These are phyloP conservation scores for Chloroceryle amazona DNA, from an alignment of 2,797 vertebrate genomes.

Conservation along the genomic window DNA sequence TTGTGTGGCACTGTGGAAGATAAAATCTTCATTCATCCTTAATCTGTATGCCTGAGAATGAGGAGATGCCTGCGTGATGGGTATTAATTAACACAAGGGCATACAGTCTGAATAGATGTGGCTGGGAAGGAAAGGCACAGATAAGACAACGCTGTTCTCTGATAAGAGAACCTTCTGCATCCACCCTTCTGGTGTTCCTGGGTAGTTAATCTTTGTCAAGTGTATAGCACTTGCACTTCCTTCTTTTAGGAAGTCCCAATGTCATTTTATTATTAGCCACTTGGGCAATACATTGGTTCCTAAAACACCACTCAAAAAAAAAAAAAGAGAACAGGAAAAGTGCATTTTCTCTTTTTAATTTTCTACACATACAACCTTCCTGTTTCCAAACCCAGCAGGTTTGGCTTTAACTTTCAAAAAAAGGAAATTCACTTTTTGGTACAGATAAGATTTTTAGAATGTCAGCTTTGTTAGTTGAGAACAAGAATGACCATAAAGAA, in stretches of 20 bases:
- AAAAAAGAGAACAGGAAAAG: background rate
- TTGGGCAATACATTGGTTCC: background rate
- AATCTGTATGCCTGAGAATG: background rate
- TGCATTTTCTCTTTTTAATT: background rate
- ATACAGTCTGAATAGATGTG: background rate
- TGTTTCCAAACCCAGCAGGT: background rate
- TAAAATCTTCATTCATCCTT: background rate
- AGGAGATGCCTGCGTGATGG: background rate
- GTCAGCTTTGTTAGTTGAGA: background rate
- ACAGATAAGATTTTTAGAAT: background rate
- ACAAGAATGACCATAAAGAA: background rate
- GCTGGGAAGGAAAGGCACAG: background rate
- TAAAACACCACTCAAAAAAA: background rate
- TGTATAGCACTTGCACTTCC: background rate
- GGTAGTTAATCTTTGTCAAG: background rate
- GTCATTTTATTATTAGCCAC: background rate
- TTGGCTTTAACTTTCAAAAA: background rate
- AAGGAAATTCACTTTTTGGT: background rate
- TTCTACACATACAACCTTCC: background rate
- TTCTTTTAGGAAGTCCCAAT: background rate
- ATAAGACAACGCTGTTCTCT: background rate
- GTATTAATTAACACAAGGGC: background rate
- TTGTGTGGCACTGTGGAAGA: background rate
- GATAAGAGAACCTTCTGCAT: background rate
- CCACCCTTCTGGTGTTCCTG: background rate